Evolutionary conservation across 2,797 vertebrate species (phyloP).

Genomic region (Caiman crocodilus): DNA sequence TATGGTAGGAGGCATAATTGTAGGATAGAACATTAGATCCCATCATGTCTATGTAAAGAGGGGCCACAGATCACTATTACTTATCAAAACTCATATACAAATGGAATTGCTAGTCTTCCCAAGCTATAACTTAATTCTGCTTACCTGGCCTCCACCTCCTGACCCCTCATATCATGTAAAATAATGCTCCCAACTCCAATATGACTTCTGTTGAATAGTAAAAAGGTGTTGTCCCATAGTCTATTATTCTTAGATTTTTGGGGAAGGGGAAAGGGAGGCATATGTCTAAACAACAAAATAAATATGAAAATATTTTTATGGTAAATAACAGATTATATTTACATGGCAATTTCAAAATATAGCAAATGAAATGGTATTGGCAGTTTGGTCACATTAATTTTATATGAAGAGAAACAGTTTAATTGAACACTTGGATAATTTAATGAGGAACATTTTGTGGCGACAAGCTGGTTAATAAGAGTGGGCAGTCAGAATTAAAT

Average conservation of each 20-base stretch:
- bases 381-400: slow-evolving; percentile 1
- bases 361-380: slow-evolving; percentile 15
- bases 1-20: too few species aligned
- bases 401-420: slow-evolving; percentile 24
- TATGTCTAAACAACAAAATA: not conserved
- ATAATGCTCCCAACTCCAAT: not conserved
- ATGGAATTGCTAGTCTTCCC: not conserved
- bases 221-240: not conserved
- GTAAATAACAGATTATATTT: slow-evolving; percentile 32
- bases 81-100: not conserved
- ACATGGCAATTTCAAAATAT: not conserved
- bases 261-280: not conserved
- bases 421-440: slow-evolving; percentile 60
- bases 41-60: too few species aligned
- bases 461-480: slow-evolving; percentile 68
- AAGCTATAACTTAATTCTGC: not conserved
- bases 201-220: not conserved
- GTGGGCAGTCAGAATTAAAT: slow-evolving; percentile 52
- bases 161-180: not conserved
- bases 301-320: not conserved
- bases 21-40: too few species aligned
- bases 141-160: not conserved
- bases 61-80: too few species aligned
- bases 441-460: slow-evolving; percentile 58
- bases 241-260: not conserved